Conservation (phyloP, 2,797 vertebrate species). For the Phoeniculus purpureus region DNA sequence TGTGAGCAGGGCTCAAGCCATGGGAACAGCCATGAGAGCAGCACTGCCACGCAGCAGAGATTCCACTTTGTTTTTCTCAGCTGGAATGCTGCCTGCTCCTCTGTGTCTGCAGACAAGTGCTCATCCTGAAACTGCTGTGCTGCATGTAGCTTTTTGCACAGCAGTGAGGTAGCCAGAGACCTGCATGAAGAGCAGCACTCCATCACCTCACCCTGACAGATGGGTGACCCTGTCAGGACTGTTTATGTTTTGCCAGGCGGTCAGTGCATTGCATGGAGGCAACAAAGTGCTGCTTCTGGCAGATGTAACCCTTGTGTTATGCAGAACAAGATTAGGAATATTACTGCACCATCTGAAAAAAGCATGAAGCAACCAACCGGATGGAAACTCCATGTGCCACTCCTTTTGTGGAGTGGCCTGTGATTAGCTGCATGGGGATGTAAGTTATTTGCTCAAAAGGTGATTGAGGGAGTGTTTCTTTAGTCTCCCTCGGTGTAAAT, state of each 20-base stretch:
- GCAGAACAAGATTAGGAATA: too few species aligned
- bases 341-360: too few species aligned
- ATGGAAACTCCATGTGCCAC: neutral
- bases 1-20: neutral
- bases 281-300: neutral
- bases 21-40: neutral
- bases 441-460: neutral
- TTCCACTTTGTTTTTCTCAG: neutral
- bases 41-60: neutral
- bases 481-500: neutral
- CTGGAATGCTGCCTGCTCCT: neutral
- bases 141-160: neutral
- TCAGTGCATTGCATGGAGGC: neutral
- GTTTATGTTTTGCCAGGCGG: neutral
- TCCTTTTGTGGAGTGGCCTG: neutral
- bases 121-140: neutral
- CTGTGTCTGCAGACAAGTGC: neutral
- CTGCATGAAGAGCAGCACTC: neutral
- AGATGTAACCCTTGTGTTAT: neutral
- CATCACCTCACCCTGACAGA: neutral
- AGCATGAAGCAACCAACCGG: neutral
- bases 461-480: neutral
- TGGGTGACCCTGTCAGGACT: neutral
- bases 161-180: neutral
- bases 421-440: neutral